Conservation (phyloP, 2,888 invertebrate species). For the Chalcis sispes region DNA sequence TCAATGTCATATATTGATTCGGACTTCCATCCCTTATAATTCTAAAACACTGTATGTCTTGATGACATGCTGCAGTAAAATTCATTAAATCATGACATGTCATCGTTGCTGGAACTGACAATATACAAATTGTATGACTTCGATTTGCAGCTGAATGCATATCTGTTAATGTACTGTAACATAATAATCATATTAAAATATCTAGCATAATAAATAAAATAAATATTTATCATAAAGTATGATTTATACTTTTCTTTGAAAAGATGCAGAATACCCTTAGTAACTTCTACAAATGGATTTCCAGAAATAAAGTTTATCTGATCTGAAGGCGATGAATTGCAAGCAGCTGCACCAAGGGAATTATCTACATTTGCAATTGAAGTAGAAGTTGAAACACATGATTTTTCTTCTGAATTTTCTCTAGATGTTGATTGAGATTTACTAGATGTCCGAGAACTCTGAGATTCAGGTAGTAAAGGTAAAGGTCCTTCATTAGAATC, state of each 20-base stretch:
- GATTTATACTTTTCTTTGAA: conserved; percentile 95
- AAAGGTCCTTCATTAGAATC: conserved; percentile 79
- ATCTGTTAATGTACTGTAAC: conserved; percentile 84
- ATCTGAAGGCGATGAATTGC: conserved; percentile 66
- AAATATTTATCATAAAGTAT: conserved; percentile 20
- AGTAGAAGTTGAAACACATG: conserved; percentile 59
- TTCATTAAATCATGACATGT: conserved; percentile 95
- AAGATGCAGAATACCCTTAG: conserved; percentile 96
- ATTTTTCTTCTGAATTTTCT: conserved; percentile 68
- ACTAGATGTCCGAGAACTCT: conserved; percentile 59
- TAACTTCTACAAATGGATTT: conserved; percentile 97
- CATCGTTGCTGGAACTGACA: conserved; percentile 93
- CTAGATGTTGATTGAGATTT: conserved; percentile 64
- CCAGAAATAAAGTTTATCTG: conserved; percentile 88
- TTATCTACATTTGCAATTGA: conserved; percentile 58
- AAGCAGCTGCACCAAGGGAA: conserved; percentile 63
- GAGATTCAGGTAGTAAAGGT: conserved; percentile 62
- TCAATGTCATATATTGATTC: conserved; percentile 97
- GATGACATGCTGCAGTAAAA: conserved; percentile 95
- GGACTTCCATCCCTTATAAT: conserved; percentile 94
- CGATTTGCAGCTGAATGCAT: conserved; percentile 81
- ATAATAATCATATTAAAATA: conserved; percentile 55
- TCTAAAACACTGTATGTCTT: conserved; percentile 92
- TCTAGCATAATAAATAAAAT: conserved; percentile 19
- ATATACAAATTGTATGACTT: conserved; percentile 91